Percentiles rank a stretch among this genome's conserved stretches.
Conservation (phyloP, 2,797 vertebrate genomes). For the Pempheris klunzingeri region DNA sequence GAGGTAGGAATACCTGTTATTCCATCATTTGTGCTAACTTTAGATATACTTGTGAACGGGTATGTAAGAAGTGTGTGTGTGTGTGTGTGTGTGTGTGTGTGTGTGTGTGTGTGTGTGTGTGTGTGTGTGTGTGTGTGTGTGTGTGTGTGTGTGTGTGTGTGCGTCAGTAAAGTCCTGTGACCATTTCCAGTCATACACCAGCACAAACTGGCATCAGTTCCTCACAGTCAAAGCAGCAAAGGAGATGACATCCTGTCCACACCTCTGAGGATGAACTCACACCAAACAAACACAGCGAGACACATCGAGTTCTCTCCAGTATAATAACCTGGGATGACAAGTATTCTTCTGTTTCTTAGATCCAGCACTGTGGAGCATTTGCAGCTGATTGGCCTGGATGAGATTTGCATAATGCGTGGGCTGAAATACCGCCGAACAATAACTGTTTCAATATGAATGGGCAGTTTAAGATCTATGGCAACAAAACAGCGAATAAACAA, state of each 20-base stretch:
- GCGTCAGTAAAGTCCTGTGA: conserved; percentile 14
- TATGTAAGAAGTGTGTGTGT: conserved; percentile 7
- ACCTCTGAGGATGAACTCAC: conserved; percentile 40
- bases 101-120: neutral
- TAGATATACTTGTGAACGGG: conserved; percentile 1
- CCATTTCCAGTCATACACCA: conserved; percentile 28
- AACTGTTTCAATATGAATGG: conserved; percentile 58
- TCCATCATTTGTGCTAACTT: conserved; percentile 34
- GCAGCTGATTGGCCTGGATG: conserved; percentile 58
- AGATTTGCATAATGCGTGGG: conserved; percentile 71
- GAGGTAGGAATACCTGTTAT: conserved; percentile 14
- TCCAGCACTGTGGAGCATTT: conserved; percentile 39
- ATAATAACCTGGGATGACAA: conserved; percentile 59
- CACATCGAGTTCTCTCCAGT: conserved; percentile 35
- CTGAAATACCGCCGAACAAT: conserved; percentile 64
- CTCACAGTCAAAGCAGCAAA: conserved; percentile 41
- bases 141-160: neutral
- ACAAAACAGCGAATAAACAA: conserved; percentile 72
- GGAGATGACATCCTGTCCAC: conserved; percentile 47
- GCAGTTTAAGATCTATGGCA: conserved; percentile 72
- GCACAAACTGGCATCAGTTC: conserved; percentile 49
- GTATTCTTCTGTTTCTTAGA: conserved; percentile 52
- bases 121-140: conserved; percentile 2
- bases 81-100: neutral
- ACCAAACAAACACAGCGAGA: conserved; percentile 22